A percentile compares a stretch with the other conserved stretches of the same genome.
Conservation (phyloP, 2,888 invertebrate genomes). For the Meiosimyza platycephala region DNA sequence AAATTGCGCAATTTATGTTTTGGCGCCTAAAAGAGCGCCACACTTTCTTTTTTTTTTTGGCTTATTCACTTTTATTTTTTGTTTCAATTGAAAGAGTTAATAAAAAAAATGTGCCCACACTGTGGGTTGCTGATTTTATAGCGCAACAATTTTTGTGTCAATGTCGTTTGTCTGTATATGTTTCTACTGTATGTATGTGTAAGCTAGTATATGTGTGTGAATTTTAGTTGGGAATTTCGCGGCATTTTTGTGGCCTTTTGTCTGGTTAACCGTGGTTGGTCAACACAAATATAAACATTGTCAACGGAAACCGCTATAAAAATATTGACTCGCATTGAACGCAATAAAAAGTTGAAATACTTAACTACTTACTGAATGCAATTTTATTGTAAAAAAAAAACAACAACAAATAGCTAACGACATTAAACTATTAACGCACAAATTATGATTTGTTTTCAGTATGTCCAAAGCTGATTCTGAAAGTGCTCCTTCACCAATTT, state of each 20-base stretch:
- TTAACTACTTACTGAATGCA: too few relatives aligned
- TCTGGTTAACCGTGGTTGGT: slow-evolving; percentile 66
- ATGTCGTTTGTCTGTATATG: slow-evolving; percentile 16
- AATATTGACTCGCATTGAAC: slow-evolving; percentile 57
- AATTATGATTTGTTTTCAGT: too few relatives aligned
- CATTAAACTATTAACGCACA: too few relatives aligned
- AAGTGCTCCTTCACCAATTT: too few relatives aligned
- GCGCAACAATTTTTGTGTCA: slow-evolving; percentile 16
- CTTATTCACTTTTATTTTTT: neutral
- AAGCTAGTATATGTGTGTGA: slow-evolving; percentile 45
- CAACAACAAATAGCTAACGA: too few relatives aligned
- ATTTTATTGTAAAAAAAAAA: too few relatives aligned
- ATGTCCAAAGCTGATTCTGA: too few relatives aligned
- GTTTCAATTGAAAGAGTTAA: neutral
- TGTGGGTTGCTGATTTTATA: neutral
- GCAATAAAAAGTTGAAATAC: neutral
- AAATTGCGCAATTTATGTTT: neutral
- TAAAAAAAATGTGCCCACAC: neutral
- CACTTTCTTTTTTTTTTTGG: neutral
- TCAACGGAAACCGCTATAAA: slow-evolving; percentile 58
- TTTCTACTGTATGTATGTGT: slow-evolving; percentile 35
- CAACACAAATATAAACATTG: slow-evolving; percentile 55
- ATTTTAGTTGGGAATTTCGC: slow-evolving; percentile 65
- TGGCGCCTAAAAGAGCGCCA: neutral
- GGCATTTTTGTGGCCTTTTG: slow-evolving; percentile 66